phyloP scores from a whole-genome alignment of 2,797 vertebrate genomes.

The Hemitrygon akajei region DNA sequence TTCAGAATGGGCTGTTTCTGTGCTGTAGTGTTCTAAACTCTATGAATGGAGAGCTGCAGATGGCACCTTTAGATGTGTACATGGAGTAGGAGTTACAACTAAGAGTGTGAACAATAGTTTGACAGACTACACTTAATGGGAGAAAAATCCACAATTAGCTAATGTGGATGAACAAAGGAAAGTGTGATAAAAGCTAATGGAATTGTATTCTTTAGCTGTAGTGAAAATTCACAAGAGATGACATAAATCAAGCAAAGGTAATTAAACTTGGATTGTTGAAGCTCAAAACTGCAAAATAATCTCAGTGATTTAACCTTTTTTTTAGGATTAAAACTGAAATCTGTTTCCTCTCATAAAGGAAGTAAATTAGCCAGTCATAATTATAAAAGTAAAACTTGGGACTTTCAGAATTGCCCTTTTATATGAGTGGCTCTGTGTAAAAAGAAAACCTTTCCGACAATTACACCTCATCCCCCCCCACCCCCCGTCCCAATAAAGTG shows the following conservation, averaged over 20 bases:
- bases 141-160: not conserved
- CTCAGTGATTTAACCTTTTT: not conserved
- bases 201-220: not conserved
- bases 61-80: not conserved
- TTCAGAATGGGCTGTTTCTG: too few species aligned
- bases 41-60: not conserved
- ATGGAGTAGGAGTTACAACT: not conserved
- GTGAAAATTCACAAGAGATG: not conserved
- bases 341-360: not conserved
- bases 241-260: not conserved
- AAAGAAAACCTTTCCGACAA: too few species aligned
- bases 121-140: not conserved
- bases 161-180: not conserved
- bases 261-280: not conserved
- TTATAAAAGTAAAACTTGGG: not conserved
- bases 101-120: not conserved
- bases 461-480: too few species aligned
- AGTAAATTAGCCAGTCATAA: not conserved
- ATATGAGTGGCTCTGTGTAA: too few species aligned
- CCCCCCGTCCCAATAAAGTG: too few species aligned
- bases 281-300: not conserved
- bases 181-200: not conserved
- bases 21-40: too few species aligned
- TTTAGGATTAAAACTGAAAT: not conserved
- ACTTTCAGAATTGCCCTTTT: not conserved